Conservation (phyloP, 1,140 invertebrate species). For the Apis laboriosa region DNA sequence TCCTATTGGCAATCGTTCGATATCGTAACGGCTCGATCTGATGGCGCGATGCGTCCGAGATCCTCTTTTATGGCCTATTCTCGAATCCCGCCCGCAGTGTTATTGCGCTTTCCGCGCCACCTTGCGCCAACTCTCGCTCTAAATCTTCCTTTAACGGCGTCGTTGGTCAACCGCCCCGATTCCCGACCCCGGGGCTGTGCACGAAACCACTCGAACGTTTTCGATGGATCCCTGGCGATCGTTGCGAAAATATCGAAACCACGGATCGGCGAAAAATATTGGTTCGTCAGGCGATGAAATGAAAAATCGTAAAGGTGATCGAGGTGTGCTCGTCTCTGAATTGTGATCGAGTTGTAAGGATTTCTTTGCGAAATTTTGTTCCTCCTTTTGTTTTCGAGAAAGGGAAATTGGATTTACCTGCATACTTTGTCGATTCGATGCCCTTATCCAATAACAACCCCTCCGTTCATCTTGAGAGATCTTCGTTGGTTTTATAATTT, state of each 20-base stretch:
- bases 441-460: no score
- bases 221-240: constrained; percentile 4
- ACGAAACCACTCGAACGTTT: constrained; percentile 12
- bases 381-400: no score
- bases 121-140: constrained; percentile 50
- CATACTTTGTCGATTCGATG: no score
- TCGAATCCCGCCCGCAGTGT: constrained; percentile 52
- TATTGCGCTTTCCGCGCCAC: constrained; percentile 43
- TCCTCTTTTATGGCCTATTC: constrained; percentile 56
- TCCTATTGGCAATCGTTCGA: constrained; percentile 48
- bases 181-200: not conserved
- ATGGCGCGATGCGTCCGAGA: constrained; percentile 37
- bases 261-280: not conserved
- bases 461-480: no score
- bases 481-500: no score
- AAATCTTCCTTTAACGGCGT: constrained; percentile 68
- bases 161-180: constrained; percentile 51
- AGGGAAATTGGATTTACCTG: no score
- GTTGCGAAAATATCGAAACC: constrained; percentile 21
- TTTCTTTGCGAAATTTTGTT: no score
- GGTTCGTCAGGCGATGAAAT: no score
- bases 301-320: no score
- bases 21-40: constrained; percentile 47
- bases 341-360: no score
- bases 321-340: no score